Base-by-base conservation (phyloP, 2,888 invertebrate genomes). In the Eurytoma adleriae region DNA sequence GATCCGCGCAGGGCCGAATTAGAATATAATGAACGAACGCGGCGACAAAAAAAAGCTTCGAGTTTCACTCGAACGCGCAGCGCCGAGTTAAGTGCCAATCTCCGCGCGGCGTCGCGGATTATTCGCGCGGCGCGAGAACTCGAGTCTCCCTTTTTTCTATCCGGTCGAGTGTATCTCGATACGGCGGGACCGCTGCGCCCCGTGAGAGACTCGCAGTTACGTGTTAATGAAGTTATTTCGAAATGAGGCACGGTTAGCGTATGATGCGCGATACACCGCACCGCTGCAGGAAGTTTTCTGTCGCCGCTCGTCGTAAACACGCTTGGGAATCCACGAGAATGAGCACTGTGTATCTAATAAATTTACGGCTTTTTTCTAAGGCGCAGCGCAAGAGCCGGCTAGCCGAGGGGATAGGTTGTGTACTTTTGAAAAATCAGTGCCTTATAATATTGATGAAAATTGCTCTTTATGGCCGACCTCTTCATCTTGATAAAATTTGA, bases 11-110 rank as follows among this genome's bases (percentile, higher is more conserved):
- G 48, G 24, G n/a, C 54, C 30, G 52, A 73, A 73, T 73, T 73
- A 73, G 72, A 73, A 73, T 73, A 73, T 73, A 73, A 72, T 62
- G 72, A 72, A 62, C 27, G n/a, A 52, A 27, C 54, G 27, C 62
- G 14, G 10, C 40, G 13, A 2, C 14, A 59, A 14, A n/a, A 12
- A 70, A 40, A 70, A 72, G 61, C 16, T 14, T 18, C 30, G 61
- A 76, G 64, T 77, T 77, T 77, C 70, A 56, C 69, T 62, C 24
- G 24, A n/a, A 13, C 0, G 40, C 12, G 50, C 27, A 20, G n/a
- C 57, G 57, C n/a, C 54, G 54, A n/a, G 54, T 16, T 54, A 54
- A 54, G 54, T 16, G 14, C n/a, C n/a, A n/a, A 54, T 54, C 16
- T 54, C 14, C 68, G 27, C 50, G 56, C 30, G n/a, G 24, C 52